Conservation (phyloP, 1,140 invertebrate species). For the Scaptomyza montana region DNA sequence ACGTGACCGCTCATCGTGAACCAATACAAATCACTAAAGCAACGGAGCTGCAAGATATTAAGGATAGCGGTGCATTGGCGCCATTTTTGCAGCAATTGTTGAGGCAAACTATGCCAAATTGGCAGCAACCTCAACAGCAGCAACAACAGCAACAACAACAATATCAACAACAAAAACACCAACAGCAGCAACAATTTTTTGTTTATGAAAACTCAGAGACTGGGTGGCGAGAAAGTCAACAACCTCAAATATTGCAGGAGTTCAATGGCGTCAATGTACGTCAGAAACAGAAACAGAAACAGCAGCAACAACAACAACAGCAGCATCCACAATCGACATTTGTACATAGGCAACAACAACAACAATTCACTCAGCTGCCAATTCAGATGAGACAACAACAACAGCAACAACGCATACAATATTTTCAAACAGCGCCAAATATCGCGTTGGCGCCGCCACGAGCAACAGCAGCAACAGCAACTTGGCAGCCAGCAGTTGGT, state of each 20-base stretch:
- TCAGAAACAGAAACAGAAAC: slow-evolving; percentile 30
- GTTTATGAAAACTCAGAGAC: slow-evolving; percentile 55
- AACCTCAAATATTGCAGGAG: slow-evolving; percentile 71
- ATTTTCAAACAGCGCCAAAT: slow-evolving; percentile 61
- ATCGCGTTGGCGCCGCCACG: slow-evolving; percentile 53
- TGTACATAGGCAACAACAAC: slow-evolving; percentile 36
- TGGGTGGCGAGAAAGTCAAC: slow-evolving; percentile 58
- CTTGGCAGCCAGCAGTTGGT: slow-evolving; percentile 6
- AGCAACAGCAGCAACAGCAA: slow-evolving; percentile 11
- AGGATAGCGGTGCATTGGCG: slow-evolving; percentile 52
- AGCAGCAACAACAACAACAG: slow-evolving; percentile 22
- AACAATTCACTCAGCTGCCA: slow-evolving; percentile 45
- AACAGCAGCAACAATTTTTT: slow-evolving; percentile 62
- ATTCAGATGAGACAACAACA: slow-evolving; percentile 44
- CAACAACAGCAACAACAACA: slow-evolving; percentile 26
- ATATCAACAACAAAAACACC: slow-evolving; percentile 28
- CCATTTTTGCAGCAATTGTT: slow-evolving; percentile 72
- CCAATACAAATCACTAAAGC: slow-evolving; percentile 54
- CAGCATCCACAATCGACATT: slow-evolving; percentile 32
- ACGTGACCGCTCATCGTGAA: slow-evolving; percentile 37
- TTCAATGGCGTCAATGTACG: slow-evolving; percentile 73
- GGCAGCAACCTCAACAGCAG: slow-evolving; percentile 50
- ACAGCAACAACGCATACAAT: slow-evolving; percentile 43
- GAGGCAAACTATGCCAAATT: slow-evolving; percentile 71
- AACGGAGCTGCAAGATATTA: slow-evolving; percentile 57